A percentile compares a stretch with the other conserved stretches of the same genome.
These are phyloP conservation scores for Drosophila birchii DNA, from an alignment of 2,888 invertebrate genomes.

Conservation along the genomic window DNA sequence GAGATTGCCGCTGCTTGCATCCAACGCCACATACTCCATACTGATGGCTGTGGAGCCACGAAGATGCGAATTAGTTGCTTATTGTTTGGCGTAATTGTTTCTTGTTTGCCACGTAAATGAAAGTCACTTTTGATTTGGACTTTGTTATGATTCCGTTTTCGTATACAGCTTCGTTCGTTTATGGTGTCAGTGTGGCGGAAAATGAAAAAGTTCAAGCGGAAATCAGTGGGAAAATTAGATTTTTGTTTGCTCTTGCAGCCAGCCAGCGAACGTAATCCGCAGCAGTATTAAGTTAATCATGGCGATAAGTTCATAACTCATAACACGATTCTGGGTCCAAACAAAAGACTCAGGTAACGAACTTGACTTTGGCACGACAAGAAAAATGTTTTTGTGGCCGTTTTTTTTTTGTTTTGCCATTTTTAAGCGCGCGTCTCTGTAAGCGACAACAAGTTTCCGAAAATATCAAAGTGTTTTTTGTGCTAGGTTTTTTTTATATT, in stretches of 20 bases:
- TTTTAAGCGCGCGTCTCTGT: slow-evolving; percentile 45
- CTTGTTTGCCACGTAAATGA: slow-evolving; percentile 63
- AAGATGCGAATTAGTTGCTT: slow-evolving; percentile 74
- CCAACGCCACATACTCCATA: slow-evolving; percentile 38
- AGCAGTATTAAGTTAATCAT: slow-evolving; percentile 15
- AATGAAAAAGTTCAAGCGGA: slow-evolving; percentile 68
- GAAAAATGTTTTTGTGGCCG: slow-evolving; percentile 29
- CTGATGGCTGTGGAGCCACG: slow-evolving; percentile 32
- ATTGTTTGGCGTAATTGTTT: slow-evolving; percentile 79
- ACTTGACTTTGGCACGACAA: slow-evolving; percentile 51
- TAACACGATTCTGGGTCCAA: slow-evolving; percentile 35
- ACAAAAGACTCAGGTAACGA: slow-evolving; percentile 50
- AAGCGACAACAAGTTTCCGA: slow-evolving; percentile 61
- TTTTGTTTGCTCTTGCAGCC: slow-evolving; percentile 18
- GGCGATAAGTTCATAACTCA: slow-evolving; percentile 31
- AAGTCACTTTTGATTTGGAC: slow-evolving; percentile 68
- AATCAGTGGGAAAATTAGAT: slow-evolving; percentile 55
- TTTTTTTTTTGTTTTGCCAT: slow-evolving; percentile 15
- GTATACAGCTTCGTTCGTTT: slow-evolving; percentile 19
- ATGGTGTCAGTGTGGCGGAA: slow-evolving; percentile 62
- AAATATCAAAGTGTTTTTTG: slow-evolving; percentile 62
- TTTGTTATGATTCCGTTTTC: slow-evolving; percentile 65
- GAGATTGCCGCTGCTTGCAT: slow-evolving; percentile 65
- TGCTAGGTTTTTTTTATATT: slow-evolving; percentile 1
- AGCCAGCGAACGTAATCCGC: slow-evolving; percentile 23